Evolutionary conservation across 1,140 invertebrate species (phyloP).

Genomic region (Drosophila sp.): DNA sequence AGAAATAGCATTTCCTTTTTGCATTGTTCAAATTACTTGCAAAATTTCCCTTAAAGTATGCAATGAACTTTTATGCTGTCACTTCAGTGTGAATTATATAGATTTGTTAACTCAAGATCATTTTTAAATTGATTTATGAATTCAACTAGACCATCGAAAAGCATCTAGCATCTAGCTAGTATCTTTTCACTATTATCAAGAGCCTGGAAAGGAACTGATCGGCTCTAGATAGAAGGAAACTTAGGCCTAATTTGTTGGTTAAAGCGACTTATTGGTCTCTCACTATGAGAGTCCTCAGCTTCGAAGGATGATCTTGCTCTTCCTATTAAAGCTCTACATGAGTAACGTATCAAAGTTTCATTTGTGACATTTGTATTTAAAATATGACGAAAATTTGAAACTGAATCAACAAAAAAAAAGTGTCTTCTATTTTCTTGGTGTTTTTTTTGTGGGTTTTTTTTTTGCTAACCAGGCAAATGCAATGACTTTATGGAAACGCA

Average conservation of each 20-base stretch:
- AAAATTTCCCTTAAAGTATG: constrained; percentile 44
- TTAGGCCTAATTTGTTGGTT: too few species aligned
- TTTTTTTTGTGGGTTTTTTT: constrained; percentile 6
- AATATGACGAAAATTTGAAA: constrained; percentile 8
- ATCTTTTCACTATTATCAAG: too few species aligned
- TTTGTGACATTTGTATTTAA: constrained; percentile 3
- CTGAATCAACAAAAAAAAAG: background rate
- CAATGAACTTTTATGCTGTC: constrained; percentile 35
- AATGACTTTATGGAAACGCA: constrained; percentile 60
- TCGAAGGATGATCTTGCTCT: too few species aligned
- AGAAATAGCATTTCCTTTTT: constrained; percentile 44
- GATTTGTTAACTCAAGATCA: constrained; percentile 19
- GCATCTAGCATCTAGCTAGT: too few species aligned
- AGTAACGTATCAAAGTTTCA: background rate
- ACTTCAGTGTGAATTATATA: constrained; percentile 22
- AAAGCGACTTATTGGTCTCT: too few species aligned
- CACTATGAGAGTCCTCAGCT: too few species aligned
- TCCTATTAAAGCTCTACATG: too few species aligned
- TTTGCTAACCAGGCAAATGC: constrained; percentile 54
- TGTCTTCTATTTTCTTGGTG: background rate
- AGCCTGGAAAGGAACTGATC: too few species aligned
- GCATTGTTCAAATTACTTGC: constrained; percentile 49
- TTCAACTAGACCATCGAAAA: background rate
- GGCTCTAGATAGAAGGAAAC: too few species aligned
- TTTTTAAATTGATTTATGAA: constrained; percentile 42